A percentile compares a stretch with the other conserved stretches of the same genome.
These are phyloP conservation scores for Tragelaphus strepsiceros DNA, from an alignment of 2,113 vertebrate species.

Conservation along the genomic window DNA sequence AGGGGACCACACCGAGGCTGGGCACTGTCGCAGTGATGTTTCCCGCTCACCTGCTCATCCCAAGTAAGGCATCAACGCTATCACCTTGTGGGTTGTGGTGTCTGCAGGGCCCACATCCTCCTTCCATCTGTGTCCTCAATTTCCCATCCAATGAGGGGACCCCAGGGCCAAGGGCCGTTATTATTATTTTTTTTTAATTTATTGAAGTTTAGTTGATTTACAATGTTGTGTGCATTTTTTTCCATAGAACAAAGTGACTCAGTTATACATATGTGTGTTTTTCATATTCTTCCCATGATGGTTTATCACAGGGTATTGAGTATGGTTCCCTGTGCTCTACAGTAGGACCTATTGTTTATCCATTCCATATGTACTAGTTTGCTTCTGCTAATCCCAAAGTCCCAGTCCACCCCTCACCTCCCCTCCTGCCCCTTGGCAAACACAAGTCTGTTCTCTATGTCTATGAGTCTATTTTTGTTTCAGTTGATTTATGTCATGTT, in stretches of 20 bases:
- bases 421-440: not conserved
- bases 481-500: not conserved
- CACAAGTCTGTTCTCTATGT: not conserved
- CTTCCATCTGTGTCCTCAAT: rapidly evolving
- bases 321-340: not conserved
- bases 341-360: not conserved
- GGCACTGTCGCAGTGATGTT: rapidly evolving
- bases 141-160: not conserved
- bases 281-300: not conserved
- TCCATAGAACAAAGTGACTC: not conserved
- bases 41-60: rapidly evolving
- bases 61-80: rapidly evolving
- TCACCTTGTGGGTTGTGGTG: rapidly evolving
- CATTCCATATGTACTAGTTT: not conserved
- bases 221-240: not conserved
- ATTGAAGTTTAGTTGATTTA: not conserved
- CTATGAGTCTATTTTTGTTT: not conserved
- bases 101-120: no score
- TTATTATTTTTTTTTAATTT: not conserved
- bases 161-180: not conserved
- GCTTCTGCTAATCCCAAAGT: not conserved
- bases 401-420: not conserved
- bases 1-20: not conserved
- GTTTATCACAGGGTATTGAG: not conserved
- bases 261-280: not conserved